These are phyloP conservation scores for Tor tambroides DNA, from an alignment of 2,113 vertebrate genomes.

Conservation along the genomic window DNA sequence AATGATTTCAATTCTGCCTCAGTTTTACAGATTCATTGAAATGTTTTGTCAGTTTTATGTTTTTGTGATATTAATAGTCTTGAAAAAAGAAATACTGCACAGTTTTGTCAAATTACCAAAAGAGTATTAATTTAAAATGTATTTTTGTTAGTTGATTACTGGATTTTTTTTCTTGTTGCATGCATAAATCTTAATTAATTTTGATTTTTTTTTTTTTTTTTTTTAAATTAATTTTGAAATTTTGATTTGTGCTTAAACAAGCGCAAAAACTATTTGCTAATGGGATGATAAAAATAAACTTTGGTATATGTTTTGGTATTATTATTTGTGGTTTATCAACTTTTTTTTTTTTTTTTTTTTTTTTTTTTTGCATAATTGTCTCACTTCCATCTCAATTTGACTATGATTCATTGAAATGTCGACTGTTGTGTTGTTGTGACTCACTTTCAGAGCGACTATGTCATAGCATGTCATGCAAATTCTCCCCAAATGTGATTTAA, in stretches of 20 bases:
- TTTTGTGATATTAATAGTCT: background rate
- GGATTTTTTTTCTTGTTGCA: too few relatives aligned
- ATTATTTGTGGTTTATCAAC: background rate
- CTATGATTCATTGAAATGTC: background rate
- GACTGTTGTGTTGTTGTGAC: background rate
- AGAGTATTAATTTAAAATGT: too few relatives aligned
- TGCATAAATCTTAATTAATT: too few relatives aligned
- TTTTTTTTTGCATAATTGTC: too few relatives aligned
- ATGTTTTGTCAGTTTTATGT: background rate
- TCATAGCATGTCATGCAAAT: constrained; percentile 30
- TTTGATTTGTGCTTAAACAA: background rate
- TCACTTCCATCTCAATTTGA: background rate
- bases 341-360: too few relatives aligned
- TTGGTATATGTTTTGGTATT: too few relatives aligned
- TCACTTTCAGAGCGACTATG: background rate
- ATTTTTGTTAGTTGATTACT: too few relatives aligned
- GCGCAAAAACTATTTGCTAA: background rate
- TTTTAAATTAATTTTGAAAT: too few relatives aligned
- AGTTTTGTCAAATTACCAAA: background rate
- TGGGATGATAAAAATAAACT: background rate
- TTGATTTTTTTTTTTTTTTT: too few relatives aligned
- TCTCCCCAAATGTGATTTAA: constrained; percentile 17
- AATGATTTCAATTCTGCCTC: background rate
- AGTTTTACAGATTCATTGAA: background rate
- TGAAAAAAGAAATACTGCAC: background rate